These are phyloP conservation scores for Cebus imitator DNA, from an alignment of 2,113 vertebrate genomes.

Conservation along the genomic window DNA sequence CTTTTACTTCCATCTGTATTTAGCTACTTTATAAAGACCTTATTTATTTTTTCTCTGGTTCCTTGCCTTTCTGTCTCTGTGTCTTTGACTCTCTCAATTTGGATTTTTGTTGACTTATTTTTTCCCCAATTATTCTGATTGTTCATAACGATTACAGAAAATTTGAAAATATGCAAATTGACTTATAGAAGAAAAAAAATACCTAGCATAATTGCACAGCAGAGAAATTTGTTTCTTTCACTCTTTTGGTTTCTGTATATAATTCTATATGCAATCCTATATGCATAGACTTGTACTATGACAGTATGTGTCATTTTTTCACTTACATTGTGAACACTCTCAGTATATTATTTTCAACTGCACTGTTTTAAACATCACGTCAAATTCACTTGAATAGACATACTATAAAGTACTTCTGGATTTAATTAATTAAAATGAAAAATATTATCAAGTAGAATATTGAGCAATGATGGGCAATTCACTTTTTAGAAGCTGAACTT, in stretches of 20 bases:
- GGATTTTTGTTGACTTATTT: neutral
- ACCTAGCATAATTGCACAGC: neutral
- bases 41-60: neutral
- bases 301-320: neutral
- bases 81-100: neutral
- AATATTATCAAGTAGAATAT: neutral
- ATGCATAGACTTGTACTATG: neutral
- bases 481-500: constrained; percentile 14
- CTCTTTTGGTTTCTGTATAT: neutral
- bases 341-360: neutral
- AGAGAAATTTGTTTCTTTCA: neutral
- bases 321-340: neutral
- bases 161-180: neutral
- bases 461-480: neutral
- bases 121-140: neutral
- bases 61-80: neutral
- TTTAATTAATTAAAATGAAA: constrained; percentile 42
- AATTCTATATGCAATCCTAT: neutral
- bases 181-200: neutral
- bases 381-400: neutral
- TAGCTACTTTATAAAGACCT: neutral
- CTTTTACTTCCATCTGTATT: neutral
- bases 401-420: neutral
- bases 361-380: neutral
- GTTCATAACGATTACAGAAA: neutral